These are phyloP conservation scores for Galago senegalensis DNA, from an alignment of 2,797 vertebrate species.

Conservation along the genomic window DNA sequence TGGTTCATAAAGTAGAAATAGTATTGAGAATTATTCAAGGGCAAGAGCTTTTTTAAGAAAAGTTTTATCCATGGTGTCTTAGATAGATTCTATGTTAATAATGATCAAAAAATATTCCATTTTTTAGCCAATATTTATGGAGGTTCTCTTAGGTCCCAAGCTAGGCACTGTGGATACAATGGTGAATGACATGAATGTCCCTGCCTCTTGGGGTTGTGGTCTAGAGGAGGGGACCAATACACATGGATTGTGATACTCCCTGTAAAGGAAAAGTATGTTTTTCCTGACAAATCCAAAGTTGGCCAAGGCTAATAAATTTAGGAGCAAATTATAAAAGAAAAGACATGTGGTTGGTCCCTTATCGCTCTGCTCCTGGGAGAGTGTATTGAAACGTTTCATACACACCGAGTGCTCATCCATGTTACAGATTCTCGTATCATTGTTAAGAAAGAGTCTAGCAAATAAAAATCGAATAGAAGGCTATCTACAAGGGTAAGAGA, in stretches of 20 bases:
- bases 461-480: background rate
- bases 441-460: background rate
- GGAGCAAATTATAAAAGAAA: constrained; percentile 33
- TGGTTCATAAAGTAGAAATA: constrained; percentile 3
- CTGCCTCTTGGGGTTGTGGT: background rate
- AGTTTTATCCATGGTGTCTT: background rate
- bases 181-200: background rate
- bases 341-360: background rate
- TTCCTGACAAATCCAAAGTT: constrained; percentile 23
- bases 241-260: background rate
- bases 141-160: background rate
- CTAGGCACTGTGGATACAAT: background rate
- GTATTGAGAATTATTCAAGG: background rate
- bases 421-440: background rate
- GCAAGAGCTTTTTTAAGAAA: background rate
- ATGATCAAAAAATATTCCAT: constrained; percentile 12
- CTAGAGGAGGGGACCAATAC: background rate
- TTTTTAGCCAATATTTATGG: background rate
- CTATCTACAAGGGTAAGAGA: background rate
- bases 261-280: background rate
- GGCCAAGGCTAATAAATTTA: background rate
- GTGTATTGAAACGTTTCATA: background rate
- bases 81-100: background rate
- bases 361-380: background rate
- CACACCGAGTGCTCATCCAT: background rate